Evolutionary conservation across 2,113 vertebrate genomes (phyloP).

Genomic region (Micronisus gabar): DNA sequence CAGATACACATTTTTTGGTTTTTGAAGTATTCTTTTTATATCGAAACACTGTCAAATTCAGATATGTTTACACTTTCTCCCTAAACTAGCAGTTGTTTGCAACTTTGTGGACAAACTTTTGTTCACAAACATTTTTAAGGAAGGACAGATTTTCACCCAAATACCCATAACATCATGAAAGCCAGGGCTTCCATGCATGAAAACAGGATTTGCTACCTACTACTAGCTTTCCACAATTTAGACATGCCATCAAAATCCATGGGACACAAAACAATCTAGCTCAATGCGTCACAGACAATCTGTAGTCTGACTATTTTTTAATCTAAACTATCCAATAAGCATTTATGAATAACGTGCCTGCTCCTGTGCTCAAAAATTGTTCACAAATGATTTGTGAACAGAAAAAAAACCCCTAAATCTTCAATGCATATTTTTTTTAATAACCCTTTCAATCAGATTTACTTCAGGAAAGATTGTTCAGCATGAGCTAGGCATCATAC

Average conservation of each 20-base stretch:
- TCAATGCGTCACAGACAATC: neutral
- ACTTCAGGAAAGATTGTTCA: neutral
- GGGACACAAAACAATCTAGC: neutral
- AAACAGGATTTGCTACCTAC: neutral
- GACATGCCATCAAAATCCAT: neutral
- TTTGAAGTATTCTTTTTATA: neutral
- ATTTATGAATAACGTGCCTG: neutral
- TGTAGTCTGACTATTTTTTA: neutral
- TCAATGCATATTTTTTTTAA: neutral
- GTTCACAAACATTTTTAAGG: neutral
- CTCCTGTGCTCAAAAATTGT: neutral
- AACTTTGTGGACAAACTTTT: neutral
- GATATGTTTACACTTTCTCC: neutral
- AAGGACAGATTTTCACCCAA: neutral
- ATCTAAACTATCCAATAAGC: neutral
- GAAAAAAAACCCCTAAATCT: neutral
- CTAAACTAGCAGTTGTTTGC: neutral
- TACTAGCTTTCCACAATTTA: neutral
- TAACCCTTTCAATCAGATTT: conserved; percentile 11
- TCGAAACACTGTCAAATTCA: neutral
- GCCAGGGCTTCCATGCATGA: neutral
- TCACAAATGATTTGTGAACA: neutral
- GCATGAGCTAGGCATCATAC: neutral
- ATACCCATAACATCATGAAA: neutral
- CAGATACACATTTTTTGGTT: neutral